phyloP scores from a whole-genome alignment of 1,140 invertebrate genomes.

The Gryon sp. region DNA sequence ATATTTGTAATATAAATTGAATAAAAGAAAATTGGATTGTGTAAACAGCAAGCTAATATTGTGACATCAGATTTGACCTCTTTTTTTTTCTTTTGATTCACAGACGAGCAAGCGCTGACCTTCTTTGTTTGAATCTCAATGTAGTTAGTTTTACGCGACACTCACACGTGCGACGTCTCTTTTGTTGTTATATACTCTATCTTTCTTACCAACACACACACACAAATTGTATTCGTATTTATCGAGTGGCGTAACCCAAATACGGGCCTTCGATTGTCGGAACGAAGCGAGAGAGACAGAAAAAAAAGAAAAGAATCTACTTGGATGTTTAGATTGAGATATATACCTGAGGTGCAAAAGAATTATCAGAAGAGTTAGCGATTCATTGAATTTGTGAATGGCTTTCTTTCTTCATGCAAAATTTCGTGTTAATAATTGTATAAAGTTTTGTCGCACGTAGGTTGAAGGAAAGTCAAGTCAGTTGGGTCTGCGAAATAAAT shows the following conservation, averaged over 20 bases:
- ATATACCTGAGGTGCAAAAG: too few relatives aligned
- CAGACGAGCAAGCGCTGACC: constrained; percentile 17
- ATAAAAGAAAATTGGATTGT: background rate
- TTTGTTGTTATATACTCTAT: constrained; percentile 17
- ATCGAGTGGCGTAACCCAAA: constrained; percentile 17
- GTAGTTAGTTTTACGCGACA: constrained; percentile 15
- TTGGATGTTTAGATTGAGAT: too few relatives aligned
- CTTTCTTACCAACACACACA: too few relatives aligned
- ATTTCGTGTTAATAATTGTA: constrained; percentile 2
- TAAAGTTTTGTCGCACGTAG: constrained; percentile 18
- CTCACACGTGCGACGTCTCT: constrained; percentile 7
- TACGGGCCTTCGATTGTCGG: background rate
- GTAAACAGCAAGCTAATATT: constrained; percentile 9
- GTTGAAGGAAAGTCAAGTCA: constrained; percentile 43
- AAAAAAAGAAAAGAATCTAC: constrained; percentile 3
- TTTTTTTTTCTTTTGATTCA: constrained; percentile 13
- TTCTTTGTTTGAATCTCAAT: constrained; percentile 31
- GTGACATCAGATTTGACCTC: constrained; percentile 30
- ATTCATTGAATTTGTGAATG: background rate
- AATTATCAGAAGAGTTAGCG: too few relatives aligned
- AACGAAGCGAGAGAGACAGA: background rate
- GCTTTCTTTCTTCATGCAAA: background rate
- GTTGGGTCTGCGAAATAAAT: constrained; percentile 61
- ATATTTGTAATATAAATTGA: background rate
- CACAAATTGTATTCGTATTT: constrained; percentile 9